Conservation (phyloP, 2,797 vertebrate genomes). For the Prunella strophiata region DNA sequence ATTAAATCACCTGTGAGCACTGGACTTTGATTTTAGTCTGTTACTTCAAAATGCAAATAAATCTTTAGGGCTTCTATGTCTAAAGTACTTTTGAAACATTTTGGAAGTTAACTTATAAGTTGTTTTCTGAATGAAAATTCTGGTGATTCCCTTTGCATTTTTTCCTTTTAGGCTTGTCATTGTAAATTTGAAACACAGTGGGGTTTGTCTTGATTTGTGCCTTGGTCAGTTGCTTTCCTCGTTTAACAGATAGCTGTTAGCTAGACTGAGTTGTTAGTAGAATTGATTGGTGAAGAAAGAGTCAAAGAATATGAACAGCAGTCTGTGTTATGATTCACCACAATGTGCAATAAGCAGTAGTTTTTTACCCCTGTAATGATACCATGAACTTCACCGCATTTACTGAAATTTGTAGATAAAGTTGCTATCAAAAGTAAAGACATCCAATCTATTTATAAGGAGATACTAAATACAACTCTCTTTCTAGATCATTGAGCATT, state of each 20-base stretch:
- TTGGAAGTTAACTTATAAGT: not conserved
- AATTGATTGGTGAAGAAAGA: not conserved
- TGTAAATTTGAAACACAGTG: not conserved
- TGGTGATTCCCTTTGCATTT: not conserved
- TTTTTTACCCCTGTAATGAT: not conserved
- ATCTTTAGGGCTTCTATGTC: not conserved
- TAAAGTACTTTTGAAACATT: not conserved
- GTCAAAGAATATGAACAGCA: not conserved
- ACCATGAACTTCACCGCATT: not conserved
- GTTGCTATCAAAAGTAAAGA: not conserved
- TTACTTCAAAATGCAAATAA: not conserved
- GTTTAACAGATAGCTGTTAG: not conserved
- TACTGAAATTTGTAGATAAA: not conserved
- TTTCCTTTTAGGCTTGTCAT: not conserved
- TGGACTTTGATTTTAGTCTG: not conserved
- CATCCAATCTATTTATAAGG: not conserved
- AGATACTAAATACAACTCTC: not conserved
- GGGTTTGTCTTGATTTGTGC: not conserved
- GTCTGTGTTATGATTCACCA: not conserved
- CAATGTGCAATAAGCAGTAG: not conserved
- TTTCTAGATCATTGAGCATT: not conserved
- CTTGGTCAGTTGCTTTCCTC: not conserved
- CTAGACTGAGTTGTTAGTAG: not conserved
- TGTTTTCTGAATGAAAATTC: not conserved
- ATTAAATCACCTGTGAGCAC: not conserved